A percentile compares a stretch with the other conserved stretches of the same genome.
These are phyloP conservation scores for Sycophila sp. DNA, from an alignment of 1,140 invertebrate species.

Conservation along the genomic window DNA sequence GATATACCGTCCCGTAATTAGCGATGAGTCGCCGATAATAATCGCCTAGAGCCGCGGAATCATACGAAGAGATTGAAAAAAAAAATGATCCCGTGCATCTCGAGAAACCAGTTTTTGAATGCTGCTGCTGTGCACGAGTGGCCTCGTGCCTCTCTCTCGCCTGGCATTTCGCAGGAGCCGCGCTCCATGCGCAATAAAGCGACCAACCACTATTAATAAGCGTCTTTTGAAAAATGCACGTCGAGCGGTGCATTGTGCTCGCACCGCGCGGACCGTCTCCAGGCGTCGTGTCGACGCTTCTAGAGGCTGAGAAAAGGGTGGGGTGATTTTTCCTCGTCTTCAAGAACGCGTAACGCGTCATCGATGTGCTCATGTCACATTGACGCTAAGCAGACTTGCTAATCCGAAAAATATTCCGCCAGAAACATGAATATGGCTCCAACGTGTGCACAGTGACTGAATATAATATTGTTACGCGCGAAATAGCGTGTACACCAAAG, in stretches of 20 bases:
- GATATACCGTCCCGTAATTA: not conserved
- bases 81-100: not conserved
- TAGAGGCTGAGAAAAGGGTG: constrained; percentile 39
- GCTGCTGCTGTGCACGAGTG: not conserved
- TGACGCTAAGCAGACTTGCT: too few species aligned
- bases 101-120: constrained; percentile 21
- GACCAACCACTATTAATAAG: too few species aligned
- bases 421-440: too few species aligned
- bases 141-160: constrained; percentile 32
- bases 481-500: too few species aligned
- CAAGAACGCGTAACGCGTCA: not conserved
- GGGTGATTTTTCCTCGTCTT: constrained; percentile 13
- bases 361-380: not conserved
- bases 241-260: not conserved
- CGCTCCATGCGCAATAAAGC: constrained; percentile 5
- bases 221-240: not conserved
- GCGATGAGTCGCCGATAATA: not conserved
- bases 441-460: too few species aligned
- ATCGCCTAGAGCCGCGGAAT: not conserved
- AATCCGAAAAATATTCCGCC: too few species aligned
- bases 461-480: too few species aligned
- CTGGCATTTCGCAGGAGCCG: not conserved
- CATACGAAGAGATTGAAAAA: not conserved
- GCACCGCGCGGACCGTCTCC: too few species aligned
- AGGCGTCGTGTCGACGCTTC: too few species aligned